Conservation (phyloP, 2,797 vertebrate genomes). For the Cyclopterus lumpus region DNA sequence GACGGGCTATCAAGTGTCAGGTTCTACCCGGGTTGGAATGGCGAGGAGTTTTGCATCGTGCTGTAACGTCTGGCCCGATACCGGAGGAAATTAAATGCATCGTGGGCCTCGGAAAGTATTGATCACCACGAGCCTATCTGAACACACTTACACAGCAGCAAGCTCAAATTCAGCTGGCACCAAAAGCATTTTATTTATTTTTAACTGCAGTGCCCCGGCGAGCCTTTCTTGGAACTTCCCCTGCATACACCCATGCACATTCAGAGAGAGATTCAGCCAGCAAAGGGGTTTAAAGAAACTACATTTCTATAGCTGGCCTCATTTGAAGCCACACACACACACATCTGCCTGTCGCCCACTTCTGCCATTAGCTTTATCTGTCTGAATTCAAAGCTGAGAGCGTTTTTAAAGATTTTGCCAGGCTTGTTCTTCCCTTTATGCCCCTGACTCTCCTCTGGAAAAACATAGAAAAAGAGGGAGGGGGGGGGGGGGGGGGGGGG, state of each 20-base stretch:
- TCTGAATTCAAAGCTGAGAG: conserved; percentile 66
- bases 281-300: conserved; percentile 65
- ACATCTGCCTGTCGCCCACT: conserved; percentile 58
- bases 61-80: background rate
- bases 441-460: conserved; percentile 56
- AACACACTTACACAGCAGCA: conserved; percentile 30
- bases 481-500: background rate
- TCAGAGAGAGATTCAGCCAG: conserved; percentile 52
- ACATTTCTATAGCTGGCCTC: conserved; percentile 69
- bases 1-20: background rate
- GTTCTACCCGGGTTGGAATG: background rate
- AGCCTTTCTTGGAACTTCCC: conserved; percentile 63
- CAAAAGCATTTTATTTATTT: conserved; percentile 24
- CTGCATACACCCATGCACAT: conserved; percentile 63
- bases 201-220: conserved; percentile 50
- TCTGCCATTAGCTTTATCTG: conserved; percentile 71
- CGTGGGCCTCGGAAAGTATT: background rate
- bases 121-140: conserved; percentile 16
- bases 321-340: conserved; percentile 44
- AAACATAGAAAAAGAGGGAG: conserved; percentile 39
- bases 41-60: background rate
- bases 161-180: conserved; percentile 47
- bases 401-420: conserved; percentile 70
- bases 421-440: conserved; percentile 73
- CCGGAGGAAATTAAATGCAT: conserved; percentile 24